These are phyloP conservation scores for Octopus bimaculoides DNA, from an alignment of 1,140 invertebrate genomes.

Conservation along the genomic window DNA sequence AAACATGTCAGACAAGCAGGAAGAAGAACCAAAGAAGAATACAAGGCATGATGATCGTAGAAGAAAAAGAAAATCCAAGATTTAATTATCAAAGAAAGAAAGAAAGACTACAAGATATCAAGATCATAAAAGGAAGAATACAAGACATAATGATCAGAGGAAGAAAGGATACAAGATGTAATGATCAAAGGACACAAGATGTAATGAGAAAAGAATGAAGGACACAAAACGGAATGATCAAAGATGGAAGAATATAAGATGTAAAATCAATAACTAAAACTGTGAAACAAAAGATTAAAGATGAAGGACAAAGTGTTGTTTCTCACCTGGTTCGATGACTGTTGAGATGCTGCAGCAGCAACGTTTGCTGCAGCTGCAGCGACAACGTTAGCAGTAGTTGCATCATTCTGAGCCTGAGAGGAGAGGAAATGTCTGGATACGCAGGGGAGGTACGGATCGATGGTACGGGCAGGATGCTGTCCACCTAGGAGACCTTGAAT, in stretches of 20 bases:
- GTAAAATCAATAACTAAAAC: no score
- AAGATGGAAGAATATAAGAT: no score
- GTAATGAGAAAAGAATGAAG: no score
- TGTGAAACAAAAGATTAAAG: no score
- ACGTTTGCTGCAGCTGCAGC: slow-evolving; percentile 5
- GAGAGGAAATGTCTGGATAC: slow-evolving; percentile 6
- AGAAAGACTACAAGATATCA: no score
- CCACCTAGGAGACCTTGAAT: slow-evolving; percentile 18
- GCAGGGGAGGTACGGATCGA: slow-evolving; percentile 14
- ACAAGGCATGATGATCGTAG: no score
- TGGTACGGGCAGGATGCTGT: slow-evolving; percentile 21
- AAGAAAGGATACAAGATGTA: no score
- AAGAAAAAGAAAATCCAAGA: slow-evolving; percentile 3
- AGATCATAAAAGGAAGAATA: no score
- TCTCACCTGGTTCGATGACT: background rate
- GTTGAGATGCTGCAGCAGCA: slow-evolving; percentile 20
- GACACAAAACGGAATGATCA: no score
- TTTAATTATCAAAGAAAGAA: background rate
- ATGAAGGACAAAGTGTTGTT: no score
- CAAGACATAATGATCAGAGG: no score
- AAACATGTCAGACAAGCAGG: slow-evolving; percentile 17
- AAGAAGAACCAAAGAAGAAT: slow-evolving; percentile 12
- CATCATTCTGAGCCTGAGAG: slow-evolving; percentile 18
- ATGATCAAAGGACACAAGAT: no score
- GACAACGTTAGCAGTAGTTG: background rate